Conservation (phyloP, 2,797 vertebrate species). For the Octomys mimax region DNA sequence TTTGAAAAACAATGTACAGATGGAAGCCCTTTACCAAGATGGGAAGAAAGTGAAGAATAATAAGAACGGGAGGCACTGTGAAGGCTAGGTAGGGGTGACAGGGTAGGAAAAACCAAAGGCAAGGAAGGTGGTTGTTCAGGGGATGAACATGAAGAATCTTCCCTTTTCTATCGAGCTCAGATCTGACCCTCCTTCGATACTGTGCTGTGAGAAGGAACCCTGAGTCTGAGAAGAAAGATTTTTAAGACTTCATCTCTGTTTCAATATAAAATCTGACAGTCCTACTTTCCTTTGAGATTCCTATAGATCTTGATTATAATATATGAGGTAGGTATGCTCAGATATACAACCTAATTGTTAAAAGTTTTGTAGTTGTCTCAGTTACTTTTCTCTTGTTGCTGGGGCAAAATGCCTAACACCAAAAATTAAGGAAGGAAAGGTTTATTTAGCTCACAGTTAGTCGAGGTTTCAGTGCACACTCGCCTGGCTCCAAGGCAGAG, state of each 20-base stretch:
- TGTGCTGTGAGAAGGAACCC: background rate
- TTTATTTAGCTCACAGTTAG: too few species aligned
- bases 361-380: background rate
- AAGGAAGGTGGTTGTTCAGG: background rate
- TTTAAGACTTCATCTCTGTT: background rate
- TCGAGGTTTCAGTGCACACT: too few species aligned
- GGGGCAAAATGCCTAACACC: too few species aligned
- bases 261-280: background rate
- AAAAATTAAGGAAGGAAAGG: too few species aligned
- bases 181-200: background rate
- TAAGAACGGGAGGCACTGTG: background rate
- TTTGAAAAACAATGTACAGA: background rate
- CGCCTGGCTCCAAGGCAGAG: too few species aligned
- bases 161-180: background rate
- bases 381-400: too few species aligned
- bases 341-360: background rate
- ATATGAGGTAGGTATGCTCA: background rate
- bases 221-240: background rate
- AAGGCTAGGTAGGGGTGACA: background rate
- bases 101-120: background rate
- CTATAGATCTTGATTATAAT: constrained; percentile 36
- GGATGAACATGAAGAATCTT: background rate
- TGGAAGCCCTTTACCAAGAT: background rate
- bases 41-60: background rate
- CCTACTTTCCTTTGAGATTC: background rate